Evolutionary conservation across 2,888 invertebrate species (phyloP), one percentile per base, ranked within the genome.

Genomic region (Lasioglossum lativentre): DNA sequence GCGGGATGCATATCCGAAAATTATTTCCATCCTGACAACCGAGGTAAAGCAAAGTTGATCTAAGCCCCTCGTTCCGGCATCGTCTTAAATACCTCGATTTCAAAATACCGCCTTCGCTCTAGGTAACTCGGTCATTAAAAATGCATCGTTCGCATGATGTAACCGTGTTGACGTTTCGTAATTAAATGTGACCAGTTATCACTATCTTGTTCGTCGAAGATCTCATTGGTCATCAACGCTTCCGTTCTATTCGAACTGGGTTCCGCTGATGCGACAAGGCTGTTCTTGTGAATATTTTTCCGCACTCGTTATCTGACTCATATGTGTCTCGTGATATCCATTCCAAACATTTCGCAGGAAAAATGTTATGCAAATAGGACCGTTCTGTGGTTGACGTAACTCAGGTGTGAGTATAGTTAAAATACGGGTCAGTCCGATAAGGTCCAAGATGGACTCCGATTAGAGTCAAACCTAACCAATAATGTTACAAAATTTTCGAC

Each of bases 191-290:
- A n/a, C 56, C 4, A 56, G 0, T 30, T 8, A 8, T 6, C 8
- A 8, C 3, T 19, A 16, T 16, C 19, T 84, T 84, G 52, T 77
- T 19, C 42, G 27, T 19, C 27, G 34, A 4, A 63, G 42, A 34
- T 74, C 45, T 56, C 73, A 47, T 85, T 47, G 27, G 52, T 70
- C 68, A 47, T 63, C 84, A 47, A 74, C 59, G 59, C 16, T 78
- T 84, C 78, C 85, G 78, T 70, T 74, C 34, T n/a, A 4, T 19
- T 19, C 23, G 42, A 71, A 56, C 70, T 8, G 30, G 59, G n/a
- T 56, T 75, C 74, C 68, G 75, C 23, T 45, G 38, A 42, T 19
- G 4, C 30, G 84, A 40, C 83, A 77, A 83, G 84, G 84, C 10
- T 45, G 76, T 30, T 84, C 40, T n/a, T 74, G 19, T 12, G 40